Evolutionary conservation across 1,140 invertebrate species (phyloP), one percentile per base, ranked within the genome.

Genomic region (Bombus superbus): DNA sequence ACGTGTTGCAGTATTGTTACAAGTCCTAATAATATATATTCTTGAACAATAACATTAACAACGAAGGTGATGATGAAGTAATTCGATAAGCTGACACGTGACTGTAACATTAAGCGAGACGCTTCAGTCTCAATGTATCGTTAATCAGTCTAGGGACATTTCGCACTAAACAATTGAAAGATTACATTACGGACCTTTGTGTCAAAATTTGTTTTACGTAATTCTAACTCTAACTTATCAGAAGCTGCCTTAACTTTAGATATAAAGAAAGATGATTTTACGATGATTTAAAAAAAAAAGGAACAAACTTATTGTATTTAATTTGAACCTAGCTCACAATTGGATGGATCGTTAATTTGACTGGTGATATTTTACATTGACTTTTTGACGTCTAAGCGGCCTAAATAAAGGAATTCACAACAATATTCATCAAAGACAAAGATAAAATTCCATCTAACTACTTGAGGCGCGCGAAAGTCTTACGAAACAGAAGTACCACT

Each of bases 1-100:
- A 38, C 78, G 44, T 47, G 38, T 80, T n/a, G 64, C 78, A 40
- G n/a, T 80, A 80, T 80, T 53, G 32, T 80, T 28, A 15, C 8
- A 8, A 40, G 13, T 18, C 3, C 25, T 18, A 35, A 3, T 32
- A 22, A 44, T 22, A 47, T 44, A 32, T 22, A 32, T 32, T 47
- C n/a, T 62, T 2, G 6, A 42, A 38, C 9, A 72, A n/a, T 18
- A 72, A 44, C 6, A 10, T 15, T 42, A n/a, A n/a, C 3, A 25
- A 44, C 22, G 2, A 8, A 42, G 13, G 32, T 18, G 15, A 44
- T 18, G 2, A n/a, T 6, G 2, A 8, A 72, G 15, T 28, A 32
- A 15, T 13, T n/a, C 4, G 1, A 9, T 42, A 13, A 10, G 11
- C 1, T 53, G 0, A 53, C 18, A 22, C 47, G 1, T n/a, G 28